Base-by-base conservation (phyloP, 2,113 vertebrate species). In the Acanthisitta chloris region DNA sequence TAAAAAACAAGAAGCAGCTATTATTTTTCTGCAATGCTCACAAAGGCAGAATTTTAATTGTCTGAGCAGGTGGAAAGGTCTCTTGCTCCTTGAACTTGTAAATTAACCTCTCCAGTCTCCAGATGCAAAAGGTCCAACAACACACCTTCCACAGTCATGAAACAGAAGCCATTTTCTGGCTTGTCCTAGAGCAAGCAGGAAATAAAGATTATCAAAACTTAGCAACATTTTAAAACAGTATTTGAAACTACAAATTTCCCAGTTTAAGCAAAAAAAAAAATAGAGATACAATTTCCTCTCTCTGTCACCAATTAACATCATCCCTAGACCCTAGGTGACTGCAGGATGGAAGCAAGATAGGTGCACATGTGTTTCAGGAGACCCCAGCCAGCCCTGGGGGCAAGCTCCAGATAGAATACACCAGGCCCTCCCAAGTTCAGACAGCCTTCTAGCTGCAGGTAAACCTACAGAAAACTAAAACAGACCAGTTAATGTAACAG, bases 11-110 rank as follows among this genome's bases (percentile, higher is more conserved):
- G n/a, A 1, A 92, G 51, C 18, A 89, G 48, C 52, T 87, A 10
- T 72, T 76, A n/a, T 92, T 90, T 40, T 72, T 66, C 66, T 87
- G 9, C 88, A 95, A 81, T 57, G 65, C 28, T 72, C n/a, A 87
- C 34, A 72, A 79, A 84, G 38, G n/a, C 55, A 90, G 43, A 73
- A 92, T 70, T 94, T 72, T 69, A 79, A 78, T 69, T 82, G 73
- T 89, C 52, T 79, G 73, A 82, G 81, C 91, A 92, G 48, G 52
- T 92, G 66, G 65, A 95, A 87, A 89, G 73, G 86, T 84, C 83
- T 92, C 45, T 61, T 67, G 64, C 73, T 79, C 69, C 86, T 59
- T 91, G 57, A 92, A 94, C 81, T 78, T 52, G 31, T 42, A 72
- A 92, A 89, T 94, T 87, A 96, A 85, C 81, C 69, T 90, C 42